Evolutionary conservation across 2,888 invertebrate species (phyloP), one percentile per base, ranked within the genome.

Genomic region (Euspilapteryx auroguttella): DNA sequence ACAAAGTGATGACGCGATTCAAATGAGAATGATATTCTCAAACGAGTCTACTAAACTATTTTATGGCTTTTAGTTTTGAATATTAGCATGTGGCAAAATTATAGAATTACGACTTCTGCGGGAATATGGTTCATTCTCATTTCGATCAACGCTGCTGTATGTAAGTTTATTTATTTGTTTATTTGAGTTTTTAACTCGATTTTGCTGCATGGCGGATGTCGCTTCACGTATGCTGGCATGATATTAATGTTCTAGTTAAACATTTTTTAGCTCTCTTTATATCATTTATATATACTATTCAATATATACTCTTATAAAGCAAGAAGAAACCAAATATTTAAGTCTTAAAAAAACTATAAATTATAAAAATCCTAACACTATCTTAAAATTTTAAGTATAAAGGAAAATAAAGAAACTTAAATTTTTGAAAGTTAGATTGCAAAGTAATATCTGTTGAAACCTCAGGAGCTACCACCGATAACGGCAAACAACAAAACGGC

Each of bases 401-500:
- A n/a, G n/a, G n/a, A n/a, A n/a, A n/a, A n/a, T n/a, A n/a, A n/a
- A n/a, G n/a, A n/a, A n/a, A n/a, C n/a, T n/a, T n/a, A n/a, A n/a
- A n/a, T n/a, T n/a, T n/a, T n/a, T n/a, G n/a, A n/a, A n/a, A n/a
- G n/a, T n/a, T n/a, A n/a, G n/a, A n/a, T n/a, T n/a, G n/a, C n/a
- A n/a, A n/a, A n/a, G n/a, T n/a, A n/a, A n/a, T n/a, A n/a, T n/a
- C n/a, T n/a, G n/a, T n/a, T n/a, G n/a, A n/a, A n/a, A n/a, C n/a
- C n/a, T n/a, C 17, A 77, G 77, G 77, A 78, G 43, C 48, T 77
- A 35, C 75, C 76, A 21, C 73, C 76, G 23, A 66, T 73, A 29
- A 64, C 38, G 21, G 33, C 51, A 20, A 69, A 69, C 49, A 71
- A 68, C 54, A 73, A 71, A 40, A 37, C 34, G 6, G 25, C 51